These are phyloP conservation scores for Netelia virgata DNA, from an alignment of 2,888 invertebrate species.

Conservation along the genomic window DNA sequence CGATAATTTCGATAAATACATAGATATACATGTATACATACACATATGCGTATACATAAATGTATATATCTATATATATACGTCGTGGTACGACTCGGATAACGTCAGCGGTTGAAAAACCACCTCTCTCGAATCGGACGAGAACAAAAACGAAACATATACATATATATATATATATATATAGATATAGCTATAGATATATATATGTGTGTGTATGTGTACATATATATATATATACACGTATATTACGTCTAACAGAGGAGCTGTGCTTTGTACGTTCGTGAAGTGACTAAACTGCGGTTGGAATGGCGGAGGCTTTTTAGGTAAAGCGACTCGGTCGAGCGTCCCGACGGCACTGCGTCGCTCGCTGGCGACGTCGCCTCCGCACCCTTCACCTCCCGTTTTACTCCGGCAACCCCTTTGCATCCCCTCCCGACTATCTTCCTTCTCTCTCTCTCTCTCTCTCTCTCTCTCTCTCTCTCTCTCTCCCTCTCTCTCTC, in stretches of 20 bases:
- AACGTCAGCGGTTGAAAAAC: background rate
- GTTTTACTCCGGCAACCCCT: slow-evolving; percentile 72
- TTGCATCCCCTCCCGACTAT: slow-evolving; percentile 61
- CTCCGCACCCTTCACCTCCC: slow-evolving; percentile 77
- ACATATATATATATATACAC: background rate
- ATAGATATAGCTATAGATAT: too few relatives aligned
- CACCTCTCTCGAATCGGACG: background rate
- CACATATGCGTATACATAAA: background rate
- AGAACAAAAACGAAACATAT: background rate
- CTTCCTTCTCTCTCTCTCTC: slow-evolving; percentile 18
- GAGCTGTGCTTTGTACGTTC: slow-evolving; percentile 37
- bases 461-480: slow-evolving; percentile 27
- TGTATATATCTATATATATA: background rate
- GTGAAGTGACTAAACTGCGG: slow-evolving; percentile 49
- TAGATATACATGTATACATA: background rate
- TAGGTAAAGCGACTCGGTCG: slow-evolving; percentile 78
- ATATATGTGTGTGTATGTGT: too few relatives aligned
- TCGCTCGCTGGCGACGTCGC: slow-evolving; percentile 83
- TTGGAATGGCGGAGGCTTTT: slow-evolving; percentile 52
- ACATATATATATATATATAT: background rate
- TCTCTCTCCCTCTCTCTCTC: slow-evolving; percentile 41
- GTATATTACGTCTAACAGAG: slow-evolving; percentile 18
- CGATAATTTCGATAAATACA: slow-evolving; percentile 14
- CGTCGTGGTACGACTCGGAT: background rate
- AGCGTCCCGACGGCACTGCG: slow-evolving; percentile 84